These are phyloP conservation scores for Telmatochromis sp. DNA, from an alignment of 2,113 vertebrate species.

Conservation along the genomic window DNA sequence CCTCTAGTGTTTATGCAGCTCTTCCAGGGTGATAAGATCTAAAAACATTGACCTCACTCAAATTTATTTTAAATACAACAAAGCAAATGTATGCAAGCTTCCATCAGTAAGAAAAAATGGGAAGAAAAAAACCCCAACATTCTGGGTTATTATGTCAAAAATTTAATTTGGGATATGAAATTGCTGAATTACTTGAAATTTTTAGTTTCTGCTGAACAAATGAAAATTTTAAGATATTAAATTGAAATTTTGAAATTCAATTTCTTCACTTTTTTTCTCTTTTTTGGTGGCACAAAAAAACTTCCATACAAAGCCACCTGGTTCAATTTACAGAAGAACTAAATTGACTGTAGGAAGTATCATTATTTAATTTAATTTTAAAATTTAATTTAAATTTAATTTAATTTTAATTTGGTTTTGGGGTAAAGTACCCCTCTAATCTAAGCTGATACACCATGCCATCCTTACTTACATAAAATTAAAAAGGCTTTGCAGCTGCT, in stretches of 20 bases:
- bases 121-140: fast-evolving
- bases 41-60: neutral
- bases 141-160: neutral
- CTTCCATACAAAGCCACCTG: neutral
- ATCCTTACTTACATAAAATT: neutral
- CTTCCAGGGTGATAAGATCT: neutral
- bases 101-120: neutral
- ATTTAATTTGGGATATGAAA: neutral
- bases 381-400: neutral
- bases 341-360: neutral
- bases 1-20: neutral
- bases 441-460: neutral
- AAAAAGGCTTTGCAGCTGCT: neutral
- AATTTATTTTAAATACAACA: neutral
- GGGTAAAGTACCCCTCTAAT: neutral
- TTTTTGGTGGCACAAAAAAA: neutral
- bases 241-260: neutral
- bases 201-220: neutral
- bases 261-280: neutral
- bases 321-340: neutral
- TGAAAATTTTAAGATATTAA: neutral
- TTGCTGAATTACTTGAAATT: neutral
- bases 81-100: neutral
- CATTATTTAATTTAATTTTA: neutral
- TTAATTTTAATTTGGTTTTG: neutral